Base-by-base conservation (phyloP, 2,113 vertebrate genomes). In the Orientallactaga bullata region DNA sequence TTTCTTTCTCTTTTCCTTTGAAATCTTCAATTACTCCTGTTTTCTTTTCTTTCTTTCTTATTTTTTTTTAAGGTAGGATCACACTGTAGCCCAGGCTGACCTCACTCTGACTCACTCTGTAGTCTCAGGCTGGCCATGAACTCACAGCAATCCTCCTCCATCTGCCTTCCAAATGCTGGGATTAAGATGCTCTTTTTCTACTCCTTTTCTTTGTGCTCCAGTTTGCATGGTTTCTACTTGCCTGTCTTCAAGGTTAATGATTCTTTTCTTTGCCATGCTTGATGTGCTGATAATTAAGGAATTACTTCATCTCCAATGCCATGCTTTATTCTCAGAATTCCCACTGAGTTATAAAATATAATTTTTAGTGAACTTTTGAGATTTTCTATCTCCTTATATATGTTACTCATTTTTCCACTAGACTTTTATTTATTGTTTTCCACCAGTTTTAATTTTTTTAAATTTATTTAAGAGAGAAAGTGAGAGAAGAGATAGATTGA, bases 191-290 rank as follows among this genome's bases (percentile, higher is more conserved):
- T 77, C 11, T 9, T 32, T 76, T 4, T 28, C 1, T 39, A 26
- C 1, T 11, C 7, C 63, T 68, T 20, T 20, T 69, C 37, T 10
- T 72, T 13, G 17, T 83, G 20, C 69, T 93, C 82, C 71, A 63
- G 72, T 47, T 60, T 84, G 23, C 23, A 66, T 74, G 69, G 87
- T 80, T 84, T 89, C 66, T 58, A 8, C 58, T 84, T 86, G 26
- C 47, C 24, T 72, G 5, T 79, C 55, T 89, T 91, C 60, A 93
- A 26, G 21, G 66, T 95, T 28, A 39, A 10, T n/a, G 26, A 71
- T 83, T 89, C 72, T 77, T 94, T 84, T 86, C 51, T 91, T 24
- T 91, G 51, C 21, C 7, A 69, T 68, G 20, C 68, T 82, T 78
- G 66, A 10, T 79, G 9, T 88, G 10, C 66, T 80, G 26, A 71